Conservation (phyloP, 2,888 invertebrate genomes). For the Cantharis lateralis region DNA sequence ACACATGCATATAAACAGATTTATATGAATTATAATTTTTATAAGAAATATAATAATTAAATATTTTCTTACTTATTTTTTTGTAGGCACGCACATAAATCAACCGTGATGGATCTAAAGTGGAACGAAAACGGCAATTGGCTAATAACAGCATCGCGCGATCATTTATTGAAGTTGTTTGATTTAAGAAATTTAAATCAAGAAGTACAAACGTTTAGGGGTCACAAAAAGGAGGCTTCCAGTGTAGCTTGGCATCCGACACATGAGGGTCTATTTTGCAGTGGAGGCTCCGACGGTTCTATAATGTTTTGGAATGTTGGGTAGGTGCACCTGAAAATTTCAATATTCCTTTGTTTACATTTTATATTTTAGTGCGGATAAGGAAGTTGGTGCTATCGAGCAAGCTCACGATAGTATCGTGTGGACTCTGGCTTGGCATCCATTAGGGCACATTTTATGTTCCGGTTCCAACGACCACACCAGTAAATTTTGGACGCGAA, state of each 20-base stretch:
- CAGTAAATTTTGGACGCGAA: constrained; percentile 98
- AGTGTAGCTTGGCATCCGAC: constrained; percentile 98
- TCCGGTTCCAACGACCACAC: constrained; percentile 99
- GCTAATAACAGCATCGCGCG: constrained; percentile 97
- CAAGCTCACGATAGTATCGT: constrained; percentile 99
- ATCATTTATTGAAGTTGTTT: constrained; percentile 96
- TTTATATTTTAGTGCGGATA: constrained; percentile 75
- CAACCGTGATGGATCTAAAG: constrained; percentile 98
- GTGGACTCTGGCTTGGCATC: constrained; percentile 99
- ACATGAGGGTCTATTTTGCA: constrained; percentile 96
- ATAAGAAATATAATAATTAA: no score
- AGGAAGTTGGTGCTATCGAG: constrained; percentile 97
- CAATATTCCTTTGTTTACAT: constrained; percentile 7
- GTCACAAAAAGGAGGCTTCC: constrained; percentile 98
- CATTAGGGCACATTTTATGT: constrained; percentile 96
- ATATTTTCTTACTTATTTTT: constrained; percentile 18
- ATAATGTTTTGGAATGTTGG: constrained; percentile 99
- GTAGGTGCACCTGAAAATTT: constrained; percentile 57
- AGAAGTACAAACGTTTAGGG: constrained; percentile 96
- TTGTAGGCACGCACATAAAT: constrained; percentile 93
- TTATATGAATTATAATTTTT: no score
- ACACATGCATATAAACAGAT: no score
- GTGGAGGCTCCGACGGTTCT: constrained; percentile 98
- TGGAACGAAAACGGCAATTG: constrained; percentile 99
- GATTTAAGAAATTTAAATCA: constrained; percentile 94